Base-by-base conservation (phyloP, 2,888 invertebrate species). In the Sesia bembeciformis region DNA sequence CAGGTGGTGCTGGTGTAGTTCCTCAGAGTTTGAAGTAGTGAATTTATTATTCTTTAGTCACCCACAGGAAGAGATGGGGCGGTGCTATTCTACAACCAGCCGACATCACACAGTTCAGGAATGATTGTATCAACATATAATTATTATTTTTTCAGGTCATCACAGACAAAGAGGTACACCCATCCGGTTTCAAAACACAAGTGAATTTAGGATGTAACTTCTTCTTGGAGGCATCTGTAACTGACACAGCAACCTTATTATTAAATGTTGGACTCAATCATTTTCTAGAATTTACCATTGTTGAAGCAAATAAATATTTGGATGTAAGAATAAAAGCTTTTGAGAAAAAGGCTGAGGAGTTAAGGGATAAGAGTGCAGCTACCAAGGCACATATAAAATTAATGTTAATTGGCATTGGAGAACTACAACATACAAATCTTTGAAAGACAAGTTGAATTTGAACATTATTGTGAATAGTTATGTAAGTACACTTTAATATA, bases 161-260 rank as follows among this genome's bases (percentile, higher is more conserved):
- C 3, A 76, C 91, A 52, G 90, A 91, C 56, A 90, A 90, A 42
- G 81, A 86, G 3, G 71, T 90, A 0, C 85, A 91, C 52, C 87
- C 91, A 4, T 55, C 73, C 38, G 85, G 88, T 3, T 85, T 86
- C 53, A 87, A 87, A 69, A 76, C 81, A 3, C 87, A 88, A 68
- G 91, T 97, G 40, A 95, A 97, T 72, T 81, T 97, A 40, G 97
- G 97, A n/a, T 94, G 94, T 64, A 95, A 94, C 74, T 94, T 96
- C 63, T 97, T 95, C 67, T 93, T 95, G 74, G 94, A 96, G 75
- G 95, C 95, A 0, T 84, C 92, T 54, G 92, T 96, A 53, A 81
- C 90, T 53, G 93, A 95, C 70, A 85, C 93, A 1, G 91, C 93
- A 0, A 90, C 80, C 49, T 91, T 97, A 53, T 82, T 94, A 39